Evolutionary conservation across 2,113 vertebrate genomes (phyloP).

Genomic region (Cavia porcellus): DNA sequence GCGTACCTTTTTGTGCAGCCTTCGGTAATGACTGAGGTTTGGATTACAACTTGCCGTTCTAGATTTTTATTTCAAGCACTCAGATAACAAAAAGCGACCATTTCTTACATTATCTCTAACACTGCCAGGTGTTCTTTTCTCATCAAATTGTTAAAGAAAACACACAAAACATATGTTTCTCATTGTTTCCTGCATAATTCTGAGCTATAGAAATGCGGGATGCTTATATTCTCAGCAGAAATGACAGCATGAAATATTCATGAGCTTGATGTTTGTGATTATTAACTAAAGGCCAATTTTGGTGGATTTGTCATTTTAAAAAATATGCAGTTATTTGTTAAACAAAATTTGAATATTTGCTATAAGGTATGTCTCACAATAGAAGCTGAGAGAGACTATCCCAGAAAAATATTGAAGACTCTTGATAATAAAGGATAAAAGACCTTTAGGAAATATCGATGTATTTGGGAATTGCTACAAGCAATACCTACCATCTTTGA

Average conservation of each 20-base stretch:
- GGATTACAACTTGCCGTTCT: conserved; percentile 69
- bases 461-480: not conserved
- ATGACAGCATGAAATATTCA: conserved; percentile 83
- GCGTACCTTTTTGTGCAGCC: conserved; percentile 59
- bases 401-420: not conserved
- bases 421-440: conserved; percentile 12
- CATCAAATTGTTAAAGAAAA: conserved; percentile 81
- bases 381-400: not conserved
- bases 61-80: conserved; percentile 79
- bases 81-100: conserved; percentile 66
- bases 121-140: conserved; percentile 83
- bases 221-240: conserved; percentile 74
- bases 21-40: conserved; percentile 67
- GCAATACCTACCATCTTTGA: not conserved
- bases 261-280: conserved; percentile 71
- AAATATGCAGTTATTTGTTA: conserved; percentile 70
- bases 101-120: conserved; percentile 71
- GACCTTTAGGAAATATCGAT: not conserved
- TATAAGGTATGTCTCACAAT: not conserved
- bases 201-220: conserved; percentile 68
- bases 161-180: conserved; percentile 84
- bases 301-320: conserved; percentile 56
- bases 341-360: conserved; percentile 37
- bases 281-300: conserved; percentile 76
- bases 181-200: conserved; percentile 75